A percentile compares a stretch with the other conserved stretches of the same genome.
Evolutionary conservation across 2,888 invertebrate species (phyloP).

Genomic region (Norana najaformis): DNA sequence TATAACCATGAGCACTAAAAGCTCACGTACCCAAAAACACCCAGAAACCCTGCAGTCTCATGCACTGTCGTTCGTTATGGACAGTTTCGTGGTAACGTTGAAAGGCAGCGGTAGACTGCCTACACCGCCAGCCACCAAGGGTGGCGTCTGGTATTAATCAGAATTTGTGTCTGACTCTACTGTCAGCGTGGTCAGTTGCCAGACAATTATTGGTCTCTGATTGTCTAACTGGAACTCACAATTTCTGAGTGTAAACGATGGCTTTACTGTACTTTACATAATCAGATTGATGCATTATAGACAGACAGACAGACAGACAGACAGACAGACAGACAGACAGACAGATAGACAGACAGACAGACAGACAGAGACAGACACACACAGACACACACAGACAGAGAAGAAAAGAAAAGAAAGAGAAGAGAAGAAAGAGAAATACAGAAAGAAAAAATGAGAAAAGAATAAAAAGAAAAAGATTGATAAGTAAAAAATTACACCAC

Average conservation of each 20-base stretch:
- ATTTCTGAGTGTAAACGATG: too few relatives aligned
- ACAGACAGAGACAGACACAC: not conserved
- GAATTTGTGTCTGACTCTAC: too few relatives aligned
- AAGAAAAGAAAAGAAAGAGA: not conserved
- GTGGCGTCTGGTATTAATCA: too few relatives aligned
- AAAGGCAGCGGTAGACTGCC: too few relatives aligned
- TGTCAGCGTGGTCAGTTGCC: too few relatives aligned
- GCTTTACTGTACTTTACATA: too few relatives aligned
- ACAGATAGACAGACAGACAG: not conserved
- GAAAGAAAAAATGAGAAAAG: not conserved
- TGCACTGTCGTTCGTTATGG: too few relatives aligned
- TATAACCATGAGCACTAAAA: not conserved
- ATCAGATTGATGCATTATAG: not conserved
- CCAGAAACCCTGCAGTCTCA: not conserved
- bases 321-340: not conserved
- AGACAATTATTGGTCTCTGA: too few relatives aligned
- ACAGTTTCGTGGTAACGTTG: too few relatives aligned
- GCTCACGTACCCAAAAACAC: not conserved
- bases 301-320: not conserved
- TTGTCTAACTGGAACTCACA: too few relatives aligned
- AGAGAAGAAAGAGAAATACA: too few relatives aligned
- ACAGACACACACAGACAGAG: not conserved
- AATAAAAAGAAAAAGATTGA: not conserved
- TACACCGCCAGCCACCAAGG: too few relatives aligned
- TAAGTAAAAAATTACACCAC: not conserved